Evolutionary conservation across 2,888 invertebrate species (phyloP).

Genomic region (Bunonema sp.): DNA sequence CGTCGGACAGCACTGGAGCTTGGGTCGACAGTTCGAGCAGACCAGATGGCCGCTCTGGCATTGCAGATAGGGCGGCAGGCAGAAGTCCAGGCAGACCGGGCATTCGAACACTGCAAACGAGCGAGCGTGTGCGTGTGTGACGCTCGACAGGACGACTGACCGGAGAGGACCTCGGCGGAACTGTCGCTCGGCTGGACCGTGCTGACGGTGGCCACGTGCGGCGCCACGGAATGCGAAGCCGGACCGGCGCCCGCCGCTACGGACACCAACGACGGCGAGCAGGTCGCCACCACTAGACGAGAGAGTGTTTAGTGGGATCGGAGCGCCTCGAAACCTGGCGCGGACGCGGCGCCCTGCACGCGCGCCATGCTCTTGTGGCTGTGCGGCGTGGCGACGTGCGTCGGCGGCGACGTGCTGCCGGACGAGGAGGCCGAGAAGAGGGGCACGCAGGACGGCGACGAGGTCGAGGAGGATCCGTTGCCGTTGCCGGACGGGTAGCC

Average conservation of each 20-base stretch:
- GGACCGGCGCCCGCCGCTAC: neutral
- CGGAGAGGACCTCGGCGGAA: conserved; percentile 14
- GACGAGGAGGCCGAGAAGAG: too few relatives aligned
- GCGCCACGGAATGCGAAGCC: conserved; percentile 1
- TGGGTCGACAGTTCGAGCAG: conserved; percentile 88
- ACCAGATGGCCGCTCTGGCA: conserved; percentile 79
- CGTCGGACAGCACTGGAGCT: conserved; percentile 88
- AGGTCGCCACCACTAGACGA: neutral
- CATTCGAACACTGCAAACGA: conserved; percentile 48
- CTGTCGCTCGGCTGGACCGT: neutral
- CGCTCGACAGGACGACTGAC: too few relatives aligned
- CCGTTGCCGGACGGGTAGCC: too few relatives aligned
- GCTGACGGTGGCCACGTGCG: conserved; percentile 1
- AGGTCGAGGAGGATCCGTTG: too few relatives aligned
- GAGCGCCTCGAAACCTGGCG: too few relatives aligned
- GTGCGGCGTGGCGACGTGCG: neutral
- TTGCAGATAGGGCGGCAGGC: conserved; percentile 90
- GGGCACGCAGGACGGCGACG: too few relatives aligned
- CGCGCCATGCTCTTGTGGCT: conserved; percentile 1
- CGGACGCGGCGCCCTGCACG: neutral
- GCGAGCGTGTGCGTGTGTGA: too few relatives aligned
- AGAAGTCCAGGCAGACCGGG: conserved; percentile 92
- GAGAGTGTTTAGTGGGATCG: too few relatives aligned
- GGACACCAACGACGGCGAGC: too few relatives aligned
- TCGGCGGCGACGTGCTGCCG: too few relatives aligned